Evolutionary conservation across 2,888 invertebrate species (phyloP).

Genomic region (Balanococcus diminutus): DNA sequence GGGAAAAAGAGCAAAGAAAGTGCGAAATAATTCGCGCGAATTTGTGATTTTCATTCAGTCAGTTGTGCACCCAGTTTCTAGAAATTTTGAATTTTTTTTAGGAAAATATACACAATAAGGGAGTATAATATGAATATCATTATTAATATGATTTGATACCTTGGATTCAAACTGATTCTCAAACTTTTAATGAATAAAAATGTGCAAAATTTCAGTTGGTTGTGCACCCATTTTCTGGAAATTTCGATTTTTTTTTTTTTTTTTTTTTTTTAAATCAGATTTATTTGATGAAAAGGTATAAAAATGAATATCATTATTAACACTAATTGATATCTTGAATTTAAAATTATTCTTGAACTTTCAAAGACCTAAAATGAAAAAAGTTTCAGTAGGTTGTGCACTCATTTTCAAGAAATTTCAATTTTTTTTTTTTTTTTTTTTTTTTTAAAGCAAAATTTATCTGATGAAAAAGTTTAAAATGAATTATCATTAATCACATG

Average conservation of each 20-base stretch:
- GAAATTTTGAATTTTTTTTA: background rate
- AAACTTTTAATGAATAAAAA: background rate
- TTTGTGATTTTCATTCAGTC: background rate
- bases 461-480: no score
- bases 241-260: no score
- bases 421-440: no score
- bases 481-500: no score
- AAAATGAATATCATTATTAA: no score
- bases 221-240: background rate
- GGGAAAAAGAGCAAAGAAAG: no score
- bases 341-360: no score
- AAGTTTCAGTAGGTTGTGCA: background rate
- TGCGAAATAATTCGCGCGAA: no score
- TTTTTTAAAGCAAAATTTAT: background rate
- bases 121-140: background rate
- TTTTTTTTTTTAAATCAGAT: no score
- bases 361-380: no score
- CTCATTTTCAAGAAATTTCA: background rate
- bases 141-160: background rate
- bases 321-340: no score
- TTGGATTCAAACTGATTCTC: background rate
- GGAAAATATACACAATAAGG: no score
- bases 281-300: background rate
- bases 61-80: slow-evolving; percentile 7
- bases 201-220: background rate